Base-by-base conservation (phyloP, 2,113 vertebrate species). In the Microtus richardsoni region DNA sequence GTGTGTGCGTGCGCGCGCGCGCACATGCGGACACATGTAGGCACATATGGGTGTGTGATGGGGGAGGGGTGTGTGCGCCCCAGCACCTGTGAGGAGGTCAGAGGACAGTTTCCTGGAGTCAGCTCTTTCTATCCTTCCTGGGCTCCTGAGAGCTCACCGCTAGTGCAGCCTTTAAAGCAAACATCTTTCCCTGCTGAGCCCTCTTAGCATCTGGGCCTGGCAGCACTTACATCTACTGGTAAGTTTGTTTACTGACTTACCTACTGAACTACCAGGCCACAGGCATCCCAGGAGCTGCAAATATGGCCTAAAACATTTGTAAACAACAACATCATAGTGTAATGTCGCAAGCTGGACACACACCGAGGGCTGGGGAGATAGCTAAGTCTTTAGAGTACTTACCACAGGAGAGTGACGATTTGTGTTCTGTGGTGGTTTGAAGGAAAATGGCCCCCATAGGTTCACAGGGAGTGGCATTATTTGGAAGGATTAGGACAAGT, bases 161-260 rank as follows among this genome's bases (percentile, higher is more conserved):
- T 9, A 2, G 12, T 62, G 13, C 28, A 7, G n/a, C 58, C 28
- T 62, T 84, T 16, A 2, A 9, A 84, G 82, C 24, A 26, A 83
- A 52, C n/a, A 39, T 58, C 14, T 30, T 16, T 11, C 4, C 39
- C 82, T 19, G 82, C 58, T 44, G 58, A 84, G 39, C 39, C 39
- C 2, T 64, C 60, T 30, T 19, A 28, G 26, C 2, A 14, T 41
- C 60, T 17, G 22, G 39, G 60, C 12, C 36, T 24, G 54, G 54
- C 0, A 36, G 39, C 80, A 60, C n/a, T 7, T 0, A 0, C 0
- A 66, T 9, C 66, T 10, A 47, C 39, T 11, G 21, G 47, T 41
- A 58, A 58, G 19, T 11, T n/a, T 44, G 60, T 28, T n/a, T 62
- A 4, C 19, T 49, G 12, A 33, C n/a, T 80, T n/a, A 13, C 83